A percentile compares a stretch with the other conserved stretches of the same genome.
phyloP scores from a whole-genome alignment of 2,888 invertebrate genomes.

The Drosophila differens region DNA sequence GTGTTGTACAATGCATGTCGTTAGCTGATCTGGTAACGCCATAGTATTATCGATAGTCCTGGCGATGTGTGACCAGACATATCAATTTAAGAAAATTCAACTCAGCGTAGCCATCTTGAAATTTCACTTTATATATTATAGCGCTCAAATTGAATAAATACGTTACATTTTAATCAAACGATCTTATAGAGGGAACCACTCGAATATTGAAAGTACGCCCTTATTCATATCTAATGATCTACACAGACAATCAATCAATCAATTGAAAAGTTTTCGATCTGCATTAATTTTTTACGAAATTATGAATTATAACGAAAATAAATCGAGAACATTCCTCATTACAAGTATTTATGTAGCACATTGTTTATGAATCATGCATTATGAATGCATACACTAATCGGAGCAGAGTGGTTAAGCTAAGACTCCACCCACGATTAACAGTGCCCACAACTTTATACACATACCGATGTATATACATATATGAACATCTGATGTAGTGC shows the following conservation, averaged over 20 bases:
- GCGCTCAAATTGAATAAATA: conserved; percentile 1
- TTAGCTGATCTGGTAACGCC: conserved; percentile 13
- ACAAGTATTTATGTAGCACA: conserved; percentile 16
- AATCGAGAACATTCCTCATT: conserved; percentile 14
- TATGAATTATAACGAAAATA: neutral
- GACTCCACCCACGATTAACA: conserved; percentile 33
- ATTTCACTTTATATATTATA: neutral
- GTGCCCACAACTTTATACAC: conserved; percentile 34
- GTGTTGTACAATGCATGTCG: conserved; percentile 25
- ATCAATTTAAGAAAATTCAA: neutral
- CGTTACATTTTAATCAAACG: neutral
- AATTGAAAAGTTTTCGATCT: neutral
- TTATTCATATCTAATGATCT: neutral
- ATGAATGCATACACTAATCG: conserved; percentile 22
- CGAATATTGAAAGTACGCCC: neutral
- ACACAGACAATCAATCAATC: neutral
- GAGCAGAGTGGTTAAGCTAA: conserved; percentile 13
- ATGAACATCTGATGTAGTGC: conserved; percentile 2
- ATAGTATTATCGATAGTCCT: conserved; percentile 1
- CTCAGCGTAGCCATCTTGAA: neutral
- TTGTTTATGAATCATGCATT: conserved; percentile 40
- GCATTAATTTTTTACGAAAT: neutral
- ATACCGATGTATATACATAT: neutral
- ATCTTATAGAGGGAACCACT: neutral
- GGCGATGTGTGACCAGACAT: conserved; percentile 10